Base-by-base conservation (phyloP, 2,797 vertebrate genomes). In the Anguilla marmorata region DNA sequence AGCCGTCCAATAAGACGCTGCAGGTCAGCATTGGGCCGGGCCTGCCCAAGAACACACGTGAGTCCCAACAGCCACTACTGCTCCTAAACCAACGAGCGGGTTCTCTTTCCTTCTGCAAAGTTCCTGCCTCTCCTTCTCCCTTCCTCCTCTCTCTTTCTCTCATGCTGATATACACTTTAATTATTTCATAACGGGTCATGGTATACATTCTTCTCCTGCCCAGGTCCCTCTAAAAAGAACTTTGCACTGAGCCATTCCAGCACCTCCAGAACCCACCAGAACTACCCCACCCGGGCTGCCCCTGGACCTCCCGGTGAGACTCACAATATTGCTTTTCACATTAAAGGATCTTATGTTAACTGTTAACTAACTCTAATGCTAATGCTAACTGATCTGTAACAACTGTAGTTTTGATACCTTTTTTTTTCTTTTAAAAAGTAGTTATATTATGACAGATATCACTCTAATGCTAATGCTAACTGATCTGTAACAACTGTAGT, bases 1-100 rank as follows among this genome's bases (percentile, higher is more conserved):
- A 98, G 92, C 97, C 98, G 83, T 97, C 97, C 11, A 98, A 96
- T 90, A 99, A 99, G 93, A 96, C 97, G 92, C 96, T 99, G 94
- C 98, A 99, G 96, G 96, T 99, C 97, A 98, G 96, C 97, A 94
- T 99, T 0, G 98, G 98, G 50, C 96, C 96, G 0, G 98, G 98
- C 54, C 96, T 99, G 87, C 96, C 98, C 63, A 98, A 97, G 94
- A 99, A 99, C 89, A 96, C 98, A 83, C 97, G 98, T 99, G 92
- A 97, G 98, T 98, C 90, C 88, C 4, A 37, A 21, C 79, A 7
- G 7, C 37, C 6, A 1, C 7, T 27, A 27, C 63, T n/a, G 63
- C 63, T 66, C 63, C 24, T 66, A 27, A 27, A 6, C 63, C 24
- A 66, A 14, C 9, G 0, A 74, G 2, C 12, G 11, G 72, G 72